Percentiles rank a stretch among this genome's conserved stretches.
These are phyloP conservation scores for Neoarius graeffei DNA, from an alignment of 2,113 vertebrate genomes.

Conservation along the genomic window DNA sequence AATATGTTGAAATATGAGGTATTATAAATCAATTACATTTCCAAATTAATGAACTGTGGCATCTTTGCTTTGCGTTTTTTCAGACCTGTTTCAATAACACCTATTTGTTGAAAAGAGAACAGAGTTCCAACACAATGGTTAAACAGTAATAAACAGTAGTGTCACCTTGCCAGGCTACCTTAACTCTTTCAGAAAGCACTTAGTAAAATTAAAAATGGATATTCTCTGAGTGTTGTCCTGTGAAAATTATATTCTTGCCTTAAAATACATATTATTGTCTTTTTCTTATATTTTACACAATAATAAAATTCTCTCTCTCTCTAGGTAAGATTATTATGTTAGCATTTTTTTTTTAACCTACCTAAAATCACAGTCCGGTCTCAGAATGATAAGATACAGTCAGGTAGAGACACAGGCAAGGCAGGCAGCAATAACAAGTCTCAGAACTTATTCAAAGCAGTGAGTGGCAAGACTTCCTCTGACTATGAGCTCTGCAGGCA, in stretches of 20 bases:
- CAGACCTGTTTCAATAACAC: background rate
- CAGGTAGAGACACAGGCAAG: background rate
- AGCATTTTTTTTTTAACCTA: no score
- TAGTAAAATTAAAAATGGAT: background rate
- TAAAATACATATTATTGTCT: background rate
- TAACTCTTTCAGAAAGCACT: background rate
- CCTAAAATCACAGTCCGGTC: no score
- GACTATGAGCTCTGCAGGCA: no score
- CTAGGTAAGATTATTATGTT: no score
- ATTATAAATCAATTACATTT: background rate
- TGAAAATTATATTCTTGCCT: background rate
- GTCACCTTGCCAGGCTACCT: background rate
- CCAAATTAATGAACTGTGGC: background rate
- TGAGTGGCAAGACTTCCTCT: no score
- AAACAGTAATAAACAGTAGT: background rate
- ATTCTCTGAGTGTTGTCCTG: background rate
- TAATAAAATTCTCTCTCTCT: background rate
- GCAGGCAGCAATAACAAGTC: background rate
- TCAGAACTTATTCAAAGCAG: background rate
- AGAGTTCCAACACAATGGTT: background rate
- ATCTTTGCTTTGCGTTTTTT: background rate
- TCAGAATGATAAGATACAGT: background rate
- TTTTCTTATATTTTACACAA: background rate
- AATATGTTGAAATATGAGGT: background rate
- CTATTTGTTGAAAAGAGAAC: background rate